Conservation (phyloP, 2,797 vertebrate genomes). For the Sebastes minor region DNA sequence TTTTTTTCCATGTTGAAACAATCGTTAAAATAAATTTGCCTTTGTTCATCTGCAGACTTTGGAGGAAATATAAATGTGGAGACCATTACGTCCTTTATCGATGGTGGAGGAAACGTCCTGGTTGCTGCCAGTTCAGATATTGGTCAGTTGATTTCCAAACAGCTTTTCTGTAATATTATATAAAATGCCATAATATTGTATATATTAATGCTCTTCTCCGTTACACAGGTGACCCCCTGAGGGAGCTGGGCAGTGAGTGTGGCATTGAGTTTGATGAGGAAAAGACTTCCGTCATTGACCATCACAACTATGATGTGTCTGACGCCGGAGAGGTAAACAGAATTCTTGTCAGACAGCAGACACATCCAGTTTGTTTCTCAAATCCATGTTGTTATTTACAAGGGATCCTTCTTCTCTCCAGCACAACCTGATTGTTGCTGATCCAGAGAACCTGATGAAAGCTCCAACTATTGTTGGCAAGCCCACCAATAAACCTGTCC, state of each 20-base stretch:
- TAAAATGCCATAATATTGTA: background rate
- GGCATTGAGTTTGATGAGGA: constrained; percentile 99
- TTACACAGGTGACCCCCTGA: constrained; percentile 90
- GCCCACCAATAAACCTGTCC: constrained; percentile 87
- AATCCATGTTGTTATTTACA: background rate
- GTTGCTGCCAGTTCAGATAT: constrained; percentile 95
- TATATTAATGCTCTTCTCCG: background rate
- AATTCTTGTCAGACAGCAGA: background rate
- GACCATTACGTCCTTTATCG: constrained; percentile 95
- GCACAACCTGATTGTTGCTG: constrained; percentile 94
- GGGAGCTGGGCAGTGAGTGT: constrained; percentile 97
- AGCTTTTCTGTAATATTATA: background rate
- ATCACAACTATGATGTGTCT: constrained; percentile 95
- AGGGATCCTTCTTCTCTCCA: constrained; percentile 56
- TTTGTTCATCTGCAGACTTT: constrained; percentile 86
- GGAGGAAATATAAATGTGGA: constrained; percentile 97
- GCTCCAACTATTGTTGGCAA: constrained; percentile 97
- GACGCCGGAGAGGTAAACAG: constrained; percentile 93
- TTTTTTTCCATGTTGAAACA: background rate
- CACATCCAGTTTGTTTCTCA: background rate
- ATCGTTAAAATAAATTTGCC: background rate
- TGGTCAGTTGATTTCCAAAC: constrained; percentile 78
- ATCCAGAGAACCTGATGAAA: constrained; percentile 92
- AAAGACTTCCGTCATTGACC: constrained; percentile 95
- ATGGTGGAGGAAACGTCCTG: constrained; percentile 94